Conservation (phyloP, 2,888 invertebrate species). For the Coelogynopora nodosa region DNA sequence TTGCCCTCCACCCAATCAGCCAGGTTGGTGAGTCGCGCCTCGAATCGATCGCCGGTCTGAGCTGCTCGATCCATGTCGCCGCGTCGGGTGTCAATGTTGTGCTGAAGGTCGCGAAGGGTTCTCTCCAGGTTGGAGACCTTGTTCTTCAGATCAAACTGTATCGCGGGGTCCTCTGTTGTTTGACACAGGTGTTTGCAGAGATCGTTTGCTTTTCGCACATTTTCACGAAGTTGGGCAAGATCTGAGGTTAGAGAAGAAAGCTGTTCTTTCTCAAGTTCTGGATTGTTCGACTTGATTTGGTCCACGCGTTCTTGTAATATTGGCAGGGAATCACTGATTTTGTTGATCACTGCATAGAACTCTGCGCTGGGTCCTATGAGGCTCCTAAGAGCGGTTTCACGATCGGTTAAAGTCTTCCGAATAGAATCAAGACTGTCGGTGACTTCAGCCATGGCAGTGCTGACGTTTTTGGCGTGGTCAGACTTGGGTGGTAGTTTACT, state of each 20-base stretch:
- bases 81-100: neutral
- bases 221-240: neutral
- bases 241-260: neutral
- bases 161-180: slow-evolving; percentile 78
- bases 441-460: slow-evolving; percentile 67
- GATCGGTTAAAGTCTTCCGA: slow-evolving; percentile 74
- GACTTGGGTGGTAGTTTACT: slow-evolving; percentile 18
- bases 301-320: slow-evolving; percentile 33
- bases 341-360: slow-evolving; percentile 80
- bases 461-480: slow-evolving; percentile 51
- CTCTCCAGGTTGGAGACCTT: slow-evolving; percentile 81
- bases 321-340: slow-evolving; percentile 75
- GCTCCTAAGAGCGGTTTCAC: slow-evolving; percentile 81
- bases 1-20: neutral
- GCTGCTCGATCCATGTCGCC: neutral
- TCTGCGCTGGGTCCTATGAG: slow-evolving; percentile 87
- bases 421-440: slow-evolving; percentile 76
- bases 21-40: slow-evolving; percentile 34
- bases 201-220: slow-evolving; percentile 53
- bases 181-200: slow-evolving; percentile 79
- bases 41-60: neutral
- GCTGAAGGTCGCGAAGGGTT: slow-evolving; percentile 71
- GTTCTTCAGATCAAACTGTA: slow-evolving; percentile 81
- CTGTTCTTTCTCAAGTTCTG: neutral
- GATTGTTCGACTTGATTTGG: neutral